Conservation (phyloP, 1,140 invertebrate genomes). For the Caenorhabditis remanei region DNA sequence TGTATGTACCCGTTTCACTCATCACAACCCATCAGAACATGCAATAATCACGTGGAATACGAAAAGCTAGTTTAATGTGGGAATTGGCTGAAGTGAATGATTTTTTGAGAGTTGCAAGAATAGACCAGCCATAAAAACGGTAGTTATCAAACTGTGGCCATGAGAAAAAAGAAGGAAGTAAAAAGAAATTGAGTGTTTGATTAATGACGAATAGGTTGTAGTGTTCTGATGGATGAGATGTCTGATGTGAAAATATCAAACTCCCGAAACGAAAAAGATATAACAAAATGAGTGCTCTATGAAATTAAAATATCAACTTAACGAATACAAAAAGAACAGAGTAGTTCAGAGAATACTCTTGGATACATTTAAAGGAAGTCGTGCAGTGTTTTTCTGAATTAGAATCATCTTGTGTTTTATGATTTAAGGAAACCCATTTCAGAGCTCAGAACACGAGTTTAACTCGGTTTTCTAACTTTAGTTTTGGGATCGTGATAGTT, state of each 20-base stretch:
- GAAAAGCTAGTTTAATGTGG: background rate
- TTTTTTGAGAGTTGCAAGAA: conserved; percentile 5
- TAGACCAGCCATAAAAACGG: background rate
- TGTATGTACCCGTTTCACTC: conserved; percentile 5
- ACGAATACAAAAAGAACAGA: background rate
- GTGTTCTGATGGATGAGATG: background rate
- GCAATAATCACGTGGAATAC: background rate
- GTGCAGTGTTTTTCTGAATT: too few species aligned
- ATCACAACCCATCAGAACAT: background rate
- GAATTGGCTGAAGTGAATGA: background rate
- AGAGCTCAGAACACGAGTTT: too few species aligned
- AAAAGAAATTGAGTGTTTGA: background rate
- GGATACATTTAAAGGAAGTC: too few species aligned
- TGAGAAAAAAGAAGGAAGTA: background rate
- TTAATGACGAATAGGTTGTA: background rate
- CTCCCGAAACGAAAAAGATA: background rate
- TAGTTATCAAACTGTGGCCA: background rate
- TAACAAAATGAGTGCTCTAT: background rate
- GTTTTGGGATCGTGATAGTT: too few species aligned
- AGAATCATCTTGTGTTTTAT: too few species aligned
- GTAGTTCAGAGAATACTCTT: too few species aligned
- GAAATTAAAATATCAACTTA: background rate
- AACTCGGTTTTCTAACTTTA: too few species aligned
- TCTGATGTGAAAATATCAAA: background rate
- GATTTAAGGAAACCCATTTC: too few species aligned